Evolutionary conservation across 2,113 vertebrate species (phyloP).

Genomic region (Excalfactoria chinensis): DNA sequence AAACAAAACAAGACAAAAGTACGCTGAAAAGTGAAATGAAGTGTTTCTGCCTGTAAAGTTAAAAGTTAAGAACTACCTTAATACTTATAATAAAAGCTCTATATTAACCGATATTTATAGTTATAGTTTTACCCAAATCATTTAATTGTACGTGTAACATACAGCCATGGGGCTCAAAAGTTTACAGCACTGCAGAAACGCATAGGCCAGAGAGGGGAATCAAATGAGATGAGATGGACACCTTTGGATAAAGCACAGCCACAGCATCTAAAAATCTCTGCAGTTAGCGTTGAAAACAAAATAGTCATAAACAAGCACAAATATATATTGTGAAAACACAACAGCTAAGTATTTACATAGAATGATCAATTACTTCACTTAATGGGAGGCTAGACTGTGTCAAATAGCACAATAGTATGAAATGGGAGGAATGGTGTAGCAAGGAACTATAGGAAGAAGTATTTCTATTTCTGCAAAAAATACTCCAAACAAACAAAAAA

Average conservation of each 20-base stretch:
- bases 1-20: slow-evolving; percentile 7
- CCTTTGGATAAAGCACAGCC: not conserved
- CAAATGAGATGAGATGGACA: not conserved
- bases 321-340: not conserved
- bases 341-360: not conserved
- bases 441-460: not conserved
- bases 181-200: not conserved
- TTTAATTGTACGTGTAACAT: not conserved
- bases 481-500: too few species aligned
- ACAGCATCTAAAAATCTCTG: not conserved
- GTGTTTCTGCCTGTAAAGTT: not conserved
- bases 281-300: not conserved
- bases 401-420: not conserved
- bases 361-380: not conserved
- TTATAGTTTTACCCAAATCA: not conserved
- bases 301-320: not conserved
- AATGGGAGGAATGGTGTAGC: not conserved
- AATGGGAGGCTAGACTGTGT: not conserved
- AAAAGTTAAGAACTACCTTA: not conserved
- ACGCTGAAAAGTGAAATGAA: slow-evolving; percentile 7
- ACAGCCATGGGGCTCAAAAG: not conserved
- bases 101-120: too few species aligned
- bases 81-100: not conserved
- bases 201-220: not conserved
- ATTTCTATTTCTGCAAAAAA: not conserved